Percentiles rank a stretch among this genome's conserved stretches.
phyloP scores from a whole-genome alignment of 2,888 invertebrate genomes.

The Leptinotarsa rubiginosa region DNA sequence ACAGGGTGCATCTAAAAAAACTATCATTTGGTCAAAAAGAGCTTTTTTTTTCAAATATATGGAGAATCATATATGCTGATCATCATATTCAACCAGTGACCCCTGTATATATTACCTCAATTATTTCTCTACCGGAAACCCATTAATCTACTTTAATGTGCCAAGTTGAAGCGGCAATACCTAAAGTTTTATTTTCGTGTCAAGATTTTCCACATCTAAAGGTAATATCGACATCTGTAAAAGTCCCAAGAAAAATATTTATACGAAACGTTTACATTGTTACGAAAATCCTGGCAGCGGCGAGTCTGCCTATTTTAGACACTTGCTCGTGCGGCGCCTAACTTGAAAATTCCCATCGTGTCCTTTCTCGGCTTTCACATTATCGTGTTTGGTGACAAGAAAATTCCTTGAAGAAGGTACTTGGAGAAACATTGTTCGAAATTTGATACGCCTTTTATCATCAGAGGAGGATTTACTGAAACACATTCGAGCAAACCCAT shows the following conservation, averaged over 20 bases:
- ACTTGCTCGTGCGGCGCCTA: constrained; percentile 18
- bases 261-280: not conserved
- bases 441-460: not conserved
- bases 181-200: not conserved
- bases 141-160: not conserved
- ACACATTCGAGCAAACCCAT: not conserved
- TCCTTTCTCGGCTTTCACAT: not conserved
- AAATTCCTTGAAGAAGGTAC: too few species aligned
- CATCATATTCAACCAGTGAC: too few species aligned
- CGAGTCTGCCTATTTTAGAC: constrained; percentile 23
- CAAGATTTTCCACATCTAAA: not conserved
- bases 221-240: not conserved
- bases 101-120: too few species aligned
- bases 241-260: constrained; percentile 1
- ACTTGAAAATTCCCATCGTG: constrained; percentile 1
- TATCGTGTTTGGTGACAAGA: not conserved
- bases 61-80: too few species aligned
- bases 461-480: not conserved
- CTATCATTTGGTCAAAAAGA: too few species aligned
- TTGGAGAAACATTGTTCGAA: not conserved
- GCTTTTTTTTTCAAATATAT: too few species aligned
- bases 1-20: too few species aligned
- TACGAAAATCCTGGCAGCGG: not conserved
- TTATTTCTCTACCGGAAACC: not conserved
- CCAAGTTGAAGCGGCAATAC: not conserved